phyloP scores from a whole-genome alignment of 1,140 invertebrate genomes.

The Aphis gossypii region DNA sequence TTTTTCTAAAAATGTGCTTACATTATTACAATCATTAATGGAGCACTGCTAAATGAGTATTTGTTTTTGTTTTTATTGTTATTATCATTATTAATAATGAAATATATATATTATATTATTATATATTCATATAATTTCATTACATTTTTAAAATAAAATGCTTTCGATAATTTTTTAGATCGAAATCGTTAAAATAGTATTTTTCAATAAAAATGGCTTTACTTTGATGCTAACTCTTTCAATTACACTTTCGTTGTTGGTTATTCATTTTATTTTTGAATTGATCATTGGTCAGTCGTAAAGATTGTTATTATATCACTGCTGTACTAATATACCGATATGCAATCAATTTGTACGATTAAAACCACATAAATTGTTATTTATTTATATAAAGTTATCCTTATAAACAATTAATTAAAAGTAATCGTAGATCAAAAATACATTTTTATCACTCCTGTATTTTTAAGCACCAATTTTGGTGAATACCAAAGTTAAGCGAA shows the following conservation, averaged over 20 bases:
- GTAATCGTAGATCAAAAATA: slow-evolving; percentile 43
- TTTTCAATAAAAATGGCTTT: slow-evolving; percentile 23
- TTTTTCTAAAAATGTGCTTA: slow-evolving; percentile 8
- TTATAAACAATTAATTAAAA: slow-evolving; percentile 47
- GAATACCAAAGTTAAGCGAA: slow-evolving; percentile 43
- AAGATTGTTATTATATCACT: slow-evolving; percentile 53
- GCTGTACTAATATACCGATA: slow-evolving; percentile 38
- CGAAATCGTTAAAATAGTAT: neutral
- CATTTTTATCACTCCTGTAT: slow-evolving; percentile 49
- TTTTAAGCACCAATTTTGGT: slow-evolving; percentile 49
- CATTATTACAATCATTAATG: slow-evolving; percentile 11
- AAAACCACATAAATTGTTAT: slow-evolving; percentile 48
- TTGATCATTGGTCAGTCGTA: slow-evolving; percentile 41
- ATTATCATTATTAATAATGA: slow-evolving; percentile 18
- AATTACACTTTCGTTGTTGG: slow-evolving; percentile 28
- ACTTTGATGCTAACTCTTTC: slow-evolving; percentile 41
- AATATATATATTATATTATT: neutral
- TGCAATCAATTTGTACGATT: slow-evolving; percentile 51
- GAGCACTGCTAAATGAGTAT: neutral
- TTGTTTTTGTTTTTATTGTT: neutral
- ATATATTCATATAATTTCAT: neutral
- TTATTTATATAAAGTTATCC: slow-evolving; percentile 47
- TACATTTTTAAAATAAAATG: neutral
- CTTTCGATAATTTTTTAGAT: slow-evolving; percentile 18
- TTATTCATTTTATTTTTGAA: slow-evolving; percentile 36